A percentile compares a stretch with the other conserved stretches of the same genome.
These are phyloP conservation scores for Acanthurus leucopareius DNA, from an alignment of 2,797 vertebrate species.

Conservation along the genomic window DNA sequence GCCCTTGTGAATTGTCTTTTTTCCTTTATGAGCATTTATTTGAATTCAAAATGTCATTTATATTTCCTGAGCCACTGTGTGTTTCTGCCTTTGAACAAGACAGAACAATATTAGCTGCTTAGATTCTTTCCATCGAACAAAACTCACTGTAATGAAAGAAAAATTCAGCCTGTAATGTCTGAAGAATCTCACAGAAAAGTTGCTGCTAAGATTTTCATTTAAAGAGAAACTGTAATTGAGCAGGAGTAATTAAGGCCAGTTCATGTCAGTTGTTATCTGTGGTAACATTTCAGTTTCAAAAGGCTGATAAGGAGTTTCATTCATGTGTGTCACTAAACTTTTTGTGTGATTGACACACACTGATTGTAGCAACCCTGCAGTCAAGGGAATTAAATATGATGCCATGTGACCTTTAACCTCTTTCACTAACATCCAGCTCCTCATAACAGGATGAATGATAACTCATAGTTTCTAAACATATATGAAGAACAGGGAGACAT, in stretches of 20 bases:
- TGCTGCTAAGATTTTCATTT: background rate
- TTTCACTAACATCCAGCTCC: background rate
- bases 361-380: background rate
- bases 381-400: background rate
- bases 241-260: constrained; percentile 1
- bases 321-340: background rate
- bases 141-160: background rate
- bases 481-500: background rate
- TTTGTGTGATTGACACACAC: background rate
- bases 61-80: constrained; percentile 3
- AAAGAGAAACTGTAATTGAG: too few species aligned
- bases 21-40: constrained; percentile 9
- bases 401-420: background rate
- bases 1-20: background rate
- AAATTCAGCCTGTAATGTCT: background rate
- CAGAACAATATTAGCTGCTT: constrained; percentile 1
- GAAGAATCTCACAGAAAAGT: constrained; percentile 9
- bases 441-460: background rate
- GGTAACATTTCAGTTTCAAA: constrained; percentile 9
- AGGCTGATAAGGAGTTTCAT: background rate
- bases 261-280: background rate
- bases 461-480: background rate
- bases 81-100: background rate
- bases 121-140: background rate
- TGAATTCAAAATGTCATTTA: background rate